These are phyloP conservation scores for Phylloscopus trochilus DNA, from an alignment of 2,113 vertebrate species.

Conservation along the genomic window DNA sequence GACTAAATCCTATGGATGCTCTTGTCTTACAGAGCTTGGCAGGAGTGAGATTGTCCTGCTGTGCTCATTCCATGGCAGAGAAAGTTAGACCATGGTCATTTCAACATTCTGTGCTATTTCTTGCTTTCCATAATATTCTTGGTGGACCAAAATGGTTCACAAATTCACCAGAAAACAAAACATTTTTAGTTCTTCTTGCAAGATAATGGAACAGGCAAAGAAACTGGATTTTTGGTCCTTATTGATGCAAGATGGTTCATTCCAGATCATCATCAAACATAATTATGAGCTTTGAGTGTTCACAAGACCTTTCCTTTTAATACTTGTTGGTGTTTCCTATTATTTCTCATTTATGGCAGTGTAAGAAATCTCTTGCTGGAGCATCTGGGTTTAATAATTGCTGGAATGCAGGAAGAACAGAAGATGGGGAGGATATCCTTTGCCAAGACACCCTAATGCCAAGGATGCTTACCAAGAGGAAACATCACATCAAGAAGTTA, in stretches of 20 bases:
- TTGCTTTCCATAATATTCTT: neutral
- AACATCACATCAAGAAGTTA: neutral
- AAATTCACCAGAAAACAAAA: neutral
- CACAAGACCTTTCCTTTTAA: neutral
- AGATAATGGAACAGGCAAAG: neutral
- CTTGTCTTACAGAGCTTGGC: neutral
- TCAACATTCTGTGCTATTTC: neutral
- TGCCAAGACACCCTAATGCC: neutral
- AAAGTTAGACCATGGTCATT: neutral
- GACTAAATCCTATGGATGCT: neutral
- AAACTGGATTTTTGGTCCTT: neutral
- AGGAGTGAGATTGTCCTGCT: neutral
- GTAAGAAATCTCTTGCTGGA: neutral
- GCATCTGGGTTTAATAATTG: neutral
- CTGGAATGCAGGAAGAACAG: neutral
- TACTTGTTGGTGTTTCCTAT: neutral
- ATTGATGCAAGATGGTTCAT: neutral
- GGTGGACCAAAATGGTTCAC: neutral
- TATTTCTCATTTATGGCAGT: neutral
- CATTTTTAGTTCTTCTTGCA: neutral
- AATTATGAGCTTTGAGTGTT: neutral
- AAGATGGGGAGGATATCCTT: neutral
- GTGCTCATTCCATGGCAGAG: accelerated
- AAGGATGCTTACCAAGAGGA: neutral
- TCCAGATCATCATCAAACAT: neutral